Evolutionary conservation across 92 coral and sea anemone genomes (phyloP).

Genomic region (Umimayanthus kanabou): DNA sequence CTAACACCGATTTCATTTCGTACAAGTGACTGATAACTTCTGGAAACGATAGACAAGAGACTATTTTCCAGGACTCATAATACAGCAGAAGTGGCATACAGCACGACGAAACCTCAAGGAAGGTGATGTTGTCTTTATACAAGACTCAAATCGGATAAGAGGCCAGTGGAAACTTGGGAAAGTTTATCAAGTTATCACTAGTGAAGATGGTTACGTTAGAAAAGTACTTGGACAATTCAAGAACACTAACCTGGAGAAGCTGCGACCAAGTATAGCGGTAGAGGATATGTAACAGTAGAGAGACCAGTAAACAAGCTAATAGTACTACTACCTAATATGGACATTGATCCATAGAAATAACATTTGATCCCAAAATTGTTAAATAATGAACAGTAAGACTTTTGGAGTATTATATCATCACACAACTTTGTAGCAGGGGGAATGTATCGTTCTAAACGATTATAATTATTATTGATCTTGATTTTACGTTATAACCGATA

Average conservation of each 20-base stretch:
- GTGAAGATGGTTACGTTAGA: constrained; percentile 50
- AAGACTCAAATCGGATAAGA: constrained; percentile 46
- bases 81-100: constrained; percentile 54
- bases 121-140: constrained; percentile 51
- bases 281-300: constrained; percentile 53
- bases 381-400: neutral
- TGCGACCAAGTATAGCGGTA: constrained; percentile 39
- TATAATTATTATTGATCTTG: too few species aligned
- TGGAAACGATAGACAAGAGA: constrained; percentile 53
- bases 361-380: neutral
- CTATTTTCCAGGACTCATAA: constrained; percentile 50
- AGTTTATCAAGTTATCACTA: constrained; percentile 37
- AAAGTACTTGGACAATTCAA: constrained; percentile 57
- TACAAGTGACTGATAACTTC: too few species aligned
- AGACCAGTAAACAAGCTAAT: constrained; percentile 56
- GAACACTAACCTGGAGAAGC: constrained; percentile 61
- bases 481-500: too few species aligned
- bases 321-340: constrained; percentile 51
- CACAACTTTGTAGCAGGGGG: neutral
- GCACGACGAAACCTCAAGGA: constrained; percentile 43
- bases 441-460: neutral
- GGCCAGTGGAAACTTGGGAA: constrained; percentile 54
- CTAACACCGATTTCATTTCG: too few species aligned
- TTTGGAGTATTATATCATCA: neutral
- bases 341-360: neutral